Conservation (phyloP, 2,113 vertebrate species). For the Atractosteus spatula region DNA sequence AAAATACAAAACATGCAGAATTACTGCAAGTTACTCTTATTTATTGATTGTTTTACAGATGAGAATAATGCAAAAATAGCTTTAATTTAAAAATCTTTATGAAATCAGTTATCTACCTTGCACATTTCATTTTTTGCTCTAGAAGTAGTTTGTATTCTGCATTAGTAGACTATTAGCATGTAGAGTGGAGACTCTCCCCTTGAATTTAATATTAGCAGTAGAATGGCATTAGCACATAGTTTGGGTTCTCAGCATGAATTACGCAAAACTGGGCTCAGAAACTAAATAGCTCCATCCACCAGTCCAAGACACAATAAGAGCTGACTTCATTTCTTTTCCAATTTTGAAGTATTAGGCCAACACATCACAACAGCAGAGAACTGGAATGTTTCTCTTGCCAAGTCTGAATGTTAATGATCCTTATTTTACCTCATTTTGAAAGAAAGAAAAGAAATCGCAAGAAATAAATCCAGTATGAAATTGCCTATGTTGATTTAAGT, state of each 20-base stretch:
- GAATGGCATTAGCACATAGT: constrained; percentile 7
- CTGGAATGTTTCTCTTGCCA: not conserved
- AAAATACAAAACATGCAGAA: no score
- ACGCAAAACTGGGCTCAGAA: constrained; percentile 4
- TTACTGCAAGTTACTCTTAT: no score
- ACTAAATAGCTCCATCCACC: not conserved
- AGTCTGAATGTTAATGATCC: not conserved
- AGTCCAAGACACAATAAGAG: not conserved
- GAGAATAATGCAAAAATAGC: no score
- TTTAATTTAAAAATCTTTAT: no score
- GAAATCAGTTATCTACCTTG: no score
- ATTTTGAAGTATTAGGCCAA: not conserved
- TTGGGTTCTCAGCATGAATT: constrained; percentile 6
- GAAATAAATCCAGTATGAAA: not conserved
- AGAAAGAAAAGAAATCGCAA: not conserved
- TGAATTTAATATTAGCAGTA: not conserved
- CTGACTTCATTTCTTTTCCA: not conserved
- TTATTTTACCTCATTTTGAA: not conserved
- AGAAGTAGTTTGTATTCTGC: not conserved
- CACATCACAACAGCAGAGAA: not conserved
- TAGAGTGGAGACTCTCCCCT: constrained; percentile 3
- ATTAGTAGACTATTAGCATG: constrained; percentile 8
- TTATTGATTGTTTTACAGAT: no score
- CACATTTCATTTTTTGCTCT: not conserved
- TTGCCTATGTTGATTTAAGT: not conserved